Evolutionary conservation across 2,888 invertebrate genomes (phyloP).

Genomic region (Phytoseiulus persimilis): DNA sequence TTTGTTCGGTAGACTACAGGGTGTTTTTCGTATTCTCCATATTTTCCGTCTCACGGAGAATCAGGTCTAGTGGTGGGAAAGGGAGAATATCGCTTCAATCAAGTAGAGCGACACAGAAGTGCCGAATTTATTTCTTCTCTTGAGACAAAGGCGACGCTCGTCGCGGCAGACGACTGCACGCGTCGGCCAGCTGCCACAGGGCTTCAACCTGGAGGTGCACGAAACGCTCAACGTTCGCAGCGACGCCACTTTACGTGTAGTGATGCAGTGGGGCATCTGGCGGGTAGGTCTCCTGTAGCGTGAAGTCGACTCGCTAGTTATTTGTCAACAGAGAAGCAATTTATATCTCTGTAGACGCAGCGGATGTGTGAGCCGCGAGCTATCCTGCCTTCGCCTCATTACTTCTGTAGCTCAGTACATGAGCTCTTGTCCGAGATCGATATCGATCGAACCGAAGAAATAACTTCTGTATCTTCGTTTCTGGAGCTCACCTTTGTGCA

Average conservation of each 20-base stretch:
- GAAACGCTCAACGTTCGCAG: not conserved
- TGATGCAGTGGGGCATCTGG: not conserved
- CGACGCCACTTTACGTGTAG: not conserved
- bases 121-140: not conserved
- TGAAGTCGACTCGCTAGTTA: not conserved
- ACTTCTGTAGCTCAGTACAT: not conserved
- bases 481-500: too few relatives aligned
- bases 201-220: slow-evolving; percentile 29
- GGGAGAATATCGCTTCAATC: not conserved
- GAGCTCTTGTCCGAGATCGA: not conserved
- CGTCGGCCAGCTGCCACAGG: slow-evolving; percentile 32
- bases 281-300: not conserved
- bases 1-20: too few relatives aligned
- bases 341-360: not conserved
- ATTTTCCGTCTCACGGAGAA: too few relatives aligned
- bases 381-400: not conserved
- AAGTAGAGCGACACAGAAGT: not conserved
- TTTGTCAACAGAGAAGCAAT: not conserved
- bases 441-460: not conserved
- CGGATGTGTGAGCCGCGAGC: not conserved
- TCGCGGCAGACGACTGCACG: not conserved
- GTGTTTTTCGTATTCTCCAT: too few relatives aligned
- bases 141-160: not conserved
- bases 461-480: not conserved
- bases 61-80: too few relatives aligned